phyloP scores from a whole-genome alignment of 2,888 invertebrate species.

The Strigamia maritima region DNA sequence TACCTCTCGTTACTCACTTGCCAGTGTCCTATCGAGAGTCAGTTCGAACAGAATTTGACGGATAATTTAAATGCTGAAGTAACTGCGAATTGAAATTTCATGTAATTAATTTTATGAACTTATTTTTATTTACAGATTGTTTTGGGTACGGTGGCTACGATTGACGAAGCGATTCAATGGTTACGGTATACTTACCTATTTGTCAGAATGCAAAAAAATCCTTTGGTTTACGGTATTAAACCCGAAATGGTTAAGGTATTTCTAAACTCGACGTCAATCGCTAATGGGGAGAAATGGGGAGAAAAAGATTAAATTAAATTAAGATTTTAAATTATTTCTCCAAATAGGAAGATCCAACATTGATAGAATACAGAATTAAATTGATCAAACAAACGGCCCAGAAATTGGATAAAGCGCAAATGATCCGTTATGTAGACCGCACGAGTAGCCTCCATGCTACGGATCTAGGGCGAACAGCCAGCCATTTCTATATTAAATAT shows the following conservation, averaged over 20 bases:
- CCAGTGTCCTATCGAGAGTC: slow-evolving; percentile 97
- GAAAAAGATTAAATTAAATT: too few relatives aligned
- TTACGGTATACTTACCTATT: slow-evolving; percentile 94
- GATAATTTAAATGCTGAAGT: slow-evolving; percentile 99
- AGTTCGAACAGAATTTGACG: slow-evolving; percentile 83
- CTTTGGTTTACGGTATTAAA: slow-evolving; percentile 69
- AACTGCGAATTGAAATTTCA: slow-evolving; percentile 42
- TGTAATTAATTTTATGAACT: not conserved
- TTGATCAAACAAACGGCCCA: slow-evolving; percentile 76
- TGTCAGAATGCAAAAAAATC: slow-evolving; percentile 90
- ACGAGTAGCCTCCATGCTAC: slow-evolving; percentile 69
- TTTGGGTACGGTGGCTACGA: slow-evolving; percentile 91
- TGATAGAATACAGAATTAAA: slow-evolving; percentile 72
- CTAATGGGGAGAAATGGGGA: too few relatives aligned
- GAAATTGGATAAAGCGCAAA: slow-evolving; percentile 82
- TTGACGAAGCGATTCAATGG: slow-evolving; percentile 97
- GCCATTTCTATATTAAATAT: slow-evolving; percentile 95
- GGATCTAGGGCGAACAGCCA: slow-evolving; percentile 92
- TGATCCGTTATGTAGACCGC: slow-evolving; percentile 85
- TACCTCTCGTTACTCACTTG: slow-evolving; percentile 91
- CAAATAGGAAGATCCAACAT: slow-evolving; percentile 69
- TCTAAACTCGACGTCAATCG: not conserved
- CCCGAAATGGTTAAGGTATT: slow-evolving; percentile 57
- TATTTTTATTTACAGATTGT: slow-evolving; percentile 63
- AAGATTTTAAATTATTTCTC: not conserved